Evolutionary conservation across 2,888 invertebrate species (phyloP), one percentile per base, ranked within the genome.

Genomic region (Tiliacea aurago): DNA sequence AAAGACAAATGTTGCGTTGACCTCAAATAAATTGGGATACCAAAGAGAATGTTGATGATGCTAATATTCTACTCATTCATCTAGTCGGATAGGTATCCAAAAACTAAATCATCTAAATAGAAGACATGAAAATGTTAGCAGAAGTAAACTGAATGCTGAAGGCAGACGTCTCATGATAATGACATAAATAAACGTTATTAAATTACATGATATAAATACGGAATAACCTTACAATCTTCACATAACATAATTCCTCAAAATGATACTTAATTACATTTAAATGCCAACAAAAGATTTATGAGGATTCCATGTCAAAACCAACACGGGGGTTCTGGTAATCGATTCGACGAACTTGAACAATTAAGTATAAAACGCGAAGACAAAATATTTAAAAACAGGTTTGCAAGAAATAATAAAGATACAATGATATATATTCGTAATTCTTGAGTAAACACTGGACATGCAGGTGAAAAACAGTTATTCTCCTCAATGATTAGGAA

Each of bases 301-400:
- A 33, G 18, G 33, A 61, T 64, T 66, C 65, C 68, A 81, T 71
- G 49, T 67, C 70, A 68, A 47, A 81, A 69, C 33, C 15, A 51
- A 63, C 76, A 70, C 56, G 53, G 47, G 61, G 51, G 55, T 20
- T 81, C 51, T 53, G 33, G 37, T 81, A 84, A 84, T 85, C 58
- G 61, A 84, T 84, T 84, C 67, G 70, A 47, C 41, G 64, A 81
- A 84, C 51, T 67, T 74, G 18, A 84, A 65, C 59, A 81, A 58
- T 76, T 70, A 64, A 37, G 37, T 61, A 63, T 49, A 43, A 69
- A 73, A 55, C 33, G n/a, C 62, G n/a, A 66, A 47, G 41, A 77
- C 20, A 53, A 63, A 78, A 67, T 55, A 67, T 67, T 73, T 53
- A 56, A n/a, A 80, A 73, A 84, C 84, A 63, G 67, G 68, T 76